phyloP scores from a whole-genome alignment of 2,888 invertebrate species.

The Drosophila kambysellisi region DNA sequence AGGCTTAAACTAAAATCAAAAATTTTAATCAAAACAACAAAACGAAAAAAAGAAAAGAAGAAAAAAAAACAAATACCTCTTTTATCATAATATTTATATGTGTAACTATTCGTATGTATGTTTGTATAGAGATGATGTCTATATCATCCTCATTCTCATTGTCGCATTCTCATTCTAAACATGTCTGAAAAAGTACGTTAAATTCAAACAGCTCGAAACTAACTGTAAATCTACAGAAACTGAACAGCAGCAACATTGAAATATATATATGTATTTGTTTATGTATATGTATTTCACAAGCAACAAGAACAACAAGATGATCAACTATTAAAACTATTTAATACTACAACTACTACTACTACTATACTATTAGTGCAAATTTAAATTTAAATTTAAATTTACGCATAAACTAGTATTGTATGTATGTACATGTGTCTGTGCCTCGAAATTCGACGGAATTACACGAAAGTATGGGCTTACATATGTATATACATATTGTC shows the following conservation, averaged over 20 bases:
- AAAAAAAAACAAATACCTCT: constrained; percentile 41
- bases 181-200: constrained; percentile 77
- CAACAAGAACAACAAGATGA: constrained; percentile 13
- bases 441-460: not conserved
- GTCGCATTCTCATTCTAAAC: constrained; percentile 15
- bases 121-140: constrained; percentile 30
- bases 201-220: constrained; percentile 74
- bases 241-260: constrained; percentile 19
- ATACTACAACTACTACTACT: constrained; percentile 33
- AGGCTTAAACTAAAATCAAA: constrained; percentile 69
- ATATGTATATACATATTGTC: constrained; percentile 5
- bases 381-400: constrained; percentile 18
- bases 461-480: not conserved
- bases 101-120: constrained; percentile 42
- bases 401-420: constrained; percentile 43
- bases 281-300: constrained; percentile 17
- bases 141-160: constrained; percentile 37
- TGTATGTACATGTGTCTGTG: constrained; percentile 9
- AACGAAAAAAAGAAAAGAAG: not conserved
- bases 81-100: constrained; percentile 26
- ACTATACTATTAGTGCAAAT: constrained; percentile 42
- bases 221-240: constrained; percentile 17
- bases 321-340: constrained; percentile 40
- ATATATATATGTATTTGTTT: not conserved
- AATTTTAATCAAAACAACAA: constrained; percentile 60